phyloP scores from a whole-genome alignment of 1,140 invertebrate species.

The Harpegnathos saltator region DNA sequence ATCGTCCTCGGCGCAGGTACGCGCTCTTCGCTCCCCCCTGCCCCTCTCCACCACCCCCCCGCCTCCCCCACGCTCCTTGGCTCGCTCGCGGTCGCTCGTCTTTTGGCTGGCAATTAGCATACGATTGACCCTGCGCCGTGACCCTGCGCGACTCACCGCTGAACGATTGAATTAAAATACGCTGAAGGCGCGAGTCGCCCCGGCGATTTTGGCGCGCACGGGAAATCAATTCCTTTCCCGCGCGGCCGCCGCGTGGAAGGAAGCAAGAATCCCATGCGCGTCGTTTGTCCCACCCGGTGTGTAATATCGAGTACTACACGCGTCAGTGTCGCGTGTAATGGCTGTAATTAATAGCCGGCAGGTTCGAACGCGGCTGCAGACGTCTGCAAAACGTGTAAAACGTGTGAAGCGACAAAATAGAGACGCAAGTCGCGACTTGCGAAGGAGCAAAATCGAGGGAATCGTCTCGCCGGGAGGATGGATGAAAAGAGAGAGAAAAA shows the following conservation, averaged over 20 bases:
- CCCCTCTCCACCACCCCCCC: too few species aligned
- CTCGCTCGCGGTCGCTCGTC: conserved; percentile 75
- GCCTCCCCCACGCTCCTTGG: too few species aligned
- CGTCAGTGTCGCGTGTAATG: too few species aligned
- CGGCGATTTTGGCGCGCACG: conserved; percentile 61
- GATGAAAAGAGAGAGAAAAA: neutral
- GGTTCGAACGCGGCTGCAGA: too few species aligned
- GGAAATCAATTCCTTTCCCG: conserved; percentile 42
- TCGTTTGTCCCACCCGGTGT: neutral
- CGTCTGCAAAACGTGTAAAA: too few species aligned
- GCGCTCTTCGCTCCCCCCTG: conserved; percentile 65
- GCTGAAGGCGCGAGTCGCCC: conserved; percentile 66
- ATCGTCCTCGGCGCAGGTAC: conserved; percentile 71
- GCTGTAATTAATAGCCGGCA: too few species aligned
- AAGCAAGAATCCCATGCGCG: neutral
- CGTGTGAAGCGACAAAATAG: too few species aligned
- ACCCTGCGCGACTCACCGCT: conserved; percentile 68
- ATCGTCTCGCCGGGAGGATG: too few species aligned
- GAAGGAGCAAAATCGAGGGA: too few species aligned
- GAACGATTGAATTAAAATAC: conserved; percentile 78
- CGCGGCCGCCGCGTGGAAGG: neutral
- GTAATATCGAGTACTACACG: neutral
- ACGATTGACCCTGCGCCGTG: conserved; percentile 84
- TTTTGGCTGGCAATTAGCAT: conserved; percentile 86
- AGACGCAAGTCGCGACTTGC: too few species aligned